Conservation (phyloP, 1,140 invertebrate genomes). For the Drosophila subobscura region DNA sequence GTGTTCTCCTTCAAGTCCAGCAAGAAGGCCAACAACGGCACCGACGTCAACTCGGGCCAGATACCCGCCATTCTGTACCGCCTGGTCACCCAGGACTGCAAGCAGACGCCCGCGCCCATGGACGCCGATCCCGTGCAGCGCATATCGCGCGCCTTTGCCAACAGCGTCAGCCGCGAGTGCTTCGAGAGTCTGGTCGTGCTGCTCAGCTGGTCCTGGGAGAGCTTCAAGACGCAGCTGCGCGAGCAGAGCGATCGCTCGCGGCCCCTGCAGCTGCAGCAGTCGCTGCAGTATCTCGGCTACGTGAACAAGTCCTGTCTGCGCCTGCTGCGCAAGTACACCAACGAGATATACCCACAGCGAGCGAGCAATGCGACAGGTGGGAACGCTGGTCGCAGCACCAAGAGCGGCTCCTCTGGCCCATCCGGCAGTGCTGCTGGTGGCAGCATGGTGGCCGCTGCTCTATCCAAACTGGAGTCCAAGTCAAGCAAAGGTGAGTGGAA, state of each 20-base stretch:
- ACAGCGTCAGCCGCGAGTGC: constrained; percentile 91
- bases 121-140: constrained; percentile 89
- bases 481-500: constrained; percentile 65
- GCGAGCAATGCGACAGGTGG: constrained; percentile 7
- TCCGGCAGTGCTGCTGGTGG: constrained; percentile 10
- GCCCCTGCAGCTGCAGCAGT: constrained; percentile 84
- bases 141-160: constrained; percentile 90
- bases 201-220: constrained; percentile 92
- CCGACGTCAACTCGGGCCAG: constrained; percentile 98
- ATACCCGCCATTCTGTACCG: constrained; percentile 97
- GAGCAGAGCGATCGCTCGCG: constrained; percentile 85
- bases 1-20: constrained; percentile 98
- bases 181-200: constrained; percentile 93
- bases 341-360: constrained; percentile 93
- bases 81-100: constrained; percentile 89
- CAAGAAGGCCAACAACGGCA: constrained; percentile 99
- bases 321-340: constrained; percentile 92
- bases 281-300: constrained; percentile 93
- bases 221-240: constrained; percentile 88
- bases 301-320: constrained; percentile 92
- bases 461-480: constrained; percentile 88
- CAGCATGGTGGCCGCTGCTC: constrained; percentile 83
- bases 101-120: constrained; percentile 85
- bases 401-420: too few species aligned
- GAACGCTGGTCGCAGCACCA: neutral